Percentiles rank a stretch among this genome's conserved stretches.
Conservation (phyloP, 2,113 vertebrate genomes). For the Protobothrops flavoviridis region DNA sequence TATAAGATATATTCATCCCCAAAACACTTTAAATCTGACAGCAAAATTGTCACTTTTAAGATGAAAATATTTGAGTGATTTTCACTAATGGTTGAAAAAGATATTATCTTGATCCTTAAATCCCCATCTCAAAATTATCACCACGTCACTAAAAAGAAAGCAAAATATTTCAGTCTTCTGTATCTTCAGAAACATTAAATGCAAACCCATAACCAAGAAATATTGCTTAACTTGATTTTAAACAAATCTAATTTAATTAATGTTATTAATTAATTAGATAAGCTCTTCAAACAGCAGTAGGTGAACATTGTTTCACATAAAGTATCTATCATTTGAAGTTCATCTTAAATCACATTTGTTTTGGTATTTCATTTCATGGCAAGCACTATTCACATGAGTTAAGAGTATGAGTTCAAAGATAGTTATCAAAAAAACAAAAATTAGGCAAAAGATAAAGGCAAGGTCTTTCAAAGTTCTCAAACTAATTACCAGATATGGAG, state of each 20-base stretch:
- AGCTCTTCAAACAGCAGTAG: neutral
- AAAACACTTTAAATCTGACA: neutral
- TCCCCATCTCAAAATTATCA: neutral
- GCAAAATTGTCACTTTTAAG: neutral
- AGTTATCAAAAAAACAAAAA: neutral
- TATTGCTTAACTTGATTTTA: neutral
- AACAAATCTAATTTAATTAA: neutral
- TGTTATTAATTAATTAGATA: neutral
- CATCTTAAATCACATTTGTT: neutral
- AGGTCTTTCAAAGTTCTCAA: neutral
- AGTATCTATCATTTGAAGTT: neutral
- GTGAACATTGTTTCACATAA: neutral
- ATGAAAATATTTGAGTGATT: neutral
- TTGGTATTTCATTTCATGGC: neutral
- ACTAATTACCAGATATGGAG: neutral
- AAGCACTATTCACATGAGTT: neutral
- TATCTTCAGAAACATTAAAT: neutral
- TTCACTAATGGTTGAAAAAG: neutral
- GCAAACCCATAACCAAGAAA: neutral
- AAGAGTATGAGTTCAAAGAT: neutral
- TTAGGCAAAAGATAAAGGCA: neutral
- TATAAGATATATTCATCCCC: neutral
- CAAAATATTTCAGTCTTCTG: neutral
- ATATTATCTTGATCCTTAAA: neutral
- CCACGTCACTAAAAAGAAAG: neutral